Conservation (phyloP, 2,888 invertebrate species). For the Ophion slaviceki region DNA sequence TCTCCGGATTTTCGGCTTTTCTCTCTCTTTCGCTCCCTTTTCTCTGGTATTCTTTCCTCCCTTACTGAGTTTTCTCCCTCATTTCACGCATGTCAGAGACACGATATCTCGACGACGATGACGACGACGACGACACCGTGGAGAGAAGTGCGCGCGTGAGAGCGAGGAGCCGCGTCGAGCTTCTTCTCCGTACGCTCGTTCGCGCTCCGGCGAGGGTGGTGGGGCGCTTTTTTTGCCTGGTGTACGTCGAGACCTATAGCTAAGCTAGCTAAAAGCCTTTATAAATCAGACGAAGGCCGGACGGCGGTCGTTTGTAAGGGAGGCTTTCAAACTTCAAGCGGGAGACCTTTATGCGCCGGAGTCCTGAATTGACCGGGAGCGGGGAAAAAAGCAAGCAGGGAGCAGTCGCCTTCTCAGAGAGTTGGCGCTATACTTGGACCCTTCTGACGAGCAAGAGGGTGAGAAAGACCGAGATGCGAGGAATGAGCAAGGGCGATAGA, state of each 20-base stretch:
- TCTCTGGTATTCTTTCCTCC: constrained; percentile 28
- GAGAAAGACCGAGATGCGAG: constrained; percentile 6
- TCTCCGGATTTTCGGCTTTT: constrained; percentile 36
- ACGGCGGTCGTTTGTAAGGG: constrained; percentile 79
- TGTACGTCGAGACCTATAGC: constrained; percentile 50
- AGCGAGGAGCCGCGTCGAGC: constrained; percentile 30
- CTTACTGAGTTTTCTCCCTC: constrained; percentile 54
- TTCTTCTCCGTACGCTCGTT: constrained; percentile 55
- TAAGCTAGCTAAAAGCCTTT: constrained; percentile 81
- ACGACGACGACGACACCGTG: constrained; percentile 40
- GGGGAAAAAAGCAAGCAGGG: constrained; percentile 46
- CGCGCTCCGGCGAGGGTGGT: constrained; percentile 67
- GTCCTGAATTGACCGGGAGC: constrained; percentile 62
- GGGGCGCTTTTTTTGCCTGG: constrained; percentile 68
- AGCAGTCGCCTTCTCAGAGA: constrained; percentile 39
- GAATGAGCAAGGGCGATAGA: not conserved
- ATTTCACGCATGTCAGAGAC: constrained; percentile 65
- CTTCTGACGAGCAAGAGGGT: constrained; percentile 32
- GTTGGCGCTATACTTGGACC: constrained; percentile 36
- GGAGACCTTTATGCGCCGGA: constrained; percentile 65
- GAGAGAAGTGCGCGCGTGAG: constrained; percentile 48
- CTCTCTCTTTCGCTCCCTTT: constrained; percentile 25
- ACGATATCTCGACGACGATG: constrained; percentile 64
- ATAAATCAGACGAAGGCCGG: constrained; percentile 81
- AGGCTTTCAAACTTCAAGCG: constrained; percentile 70